Evolutionary conservation across 2,797 vertebrate species (phyloP), one percentile per base, ranked within the genome.

Genomic region (Arrhamphus sclerolepis): DNA sequence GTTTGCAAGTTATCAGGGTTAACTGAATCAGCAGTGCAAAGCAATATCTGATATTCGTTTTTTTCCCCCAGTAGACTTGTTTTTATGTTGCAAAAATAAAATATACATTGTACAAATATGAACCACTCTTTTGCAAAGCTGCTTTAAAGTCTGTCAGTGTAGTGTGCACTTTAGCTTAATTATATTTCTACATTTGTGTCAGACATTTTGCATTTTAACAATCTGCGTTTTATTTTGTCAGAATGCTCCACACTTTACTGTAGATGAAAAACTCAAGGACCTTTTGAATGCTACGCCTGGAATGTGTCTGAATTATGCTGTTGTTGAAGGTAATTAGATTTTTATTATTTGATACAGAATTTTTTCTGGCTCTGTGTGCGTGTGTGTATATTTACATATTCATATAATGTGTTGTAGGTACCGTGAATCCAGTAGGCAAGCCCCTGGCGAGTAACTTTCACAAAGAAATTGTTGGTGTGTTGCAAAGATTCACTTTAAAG

Each of bases 251-350:
- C 92, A 88, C 20, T 83, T 96, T 46, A 79, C 83, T 44, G 85
- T 96, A 10, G 88, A 93, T 14, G 80, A 85, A 0, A 59, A 87
- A 51, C 91, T 97, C 39, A 79, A 86, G 46, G 82, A 89, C 11
- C 66, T 94, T 69, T 79, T 96, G 58, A 92, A 94, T 56, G 87
- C 81, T 0, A 85, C 92, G 20, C 89, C 92, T 18, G 93, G 89
- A 50, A 90, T 87, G 0, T 92, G 93, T 87, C 84, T 95, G 38
- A 86, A 90, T 46, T 97, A 96, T 7, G 94, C 90, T 65, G 91
- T 94, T 49, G 85, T 96, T 22, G 93, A 96, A 92, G 95, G 95
- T 96, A 88, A 93, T 72, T 6, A 4, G 9, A 16, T 14, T 72
- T 18, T 58, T 18, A 20, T 26, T 51, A 22, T 56, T 53, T 16